Conservation (phyloP, 2,113 vertebrate genomes). For the Herpetotheres cachinnans region DNA sequence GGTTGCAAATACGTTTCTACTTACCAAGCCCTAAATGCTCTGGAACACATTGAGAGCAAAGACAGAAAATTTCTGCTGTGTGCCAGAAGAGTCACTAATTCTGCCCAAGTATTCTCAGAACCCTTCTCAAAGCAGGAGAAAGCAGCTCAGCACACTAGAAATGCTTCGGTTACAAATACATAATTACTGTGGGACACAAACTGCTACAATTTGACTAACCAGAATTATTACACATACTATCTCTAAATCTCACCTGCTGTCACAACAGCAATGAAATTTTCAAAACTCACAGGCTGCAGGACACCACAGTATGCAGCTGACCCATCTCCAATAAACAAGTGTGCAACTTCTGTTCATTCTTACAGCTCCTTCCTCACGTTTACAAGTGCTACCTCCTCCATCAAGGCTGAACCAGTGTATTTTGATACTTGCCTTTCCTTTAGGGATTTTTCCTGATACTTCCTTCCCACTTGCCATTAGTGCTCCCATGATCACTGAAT, state of each 20-base stretch:
- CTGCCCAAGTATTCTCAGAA: not conserved
- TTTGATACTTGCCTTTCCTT: slow-evolving; percentile 87
- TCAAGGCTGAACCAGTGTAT: not conserved
- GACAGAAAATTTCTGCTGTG: not conserved
- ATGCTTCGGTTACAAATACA: not conserved
- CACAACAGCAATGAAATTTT: not conserved
- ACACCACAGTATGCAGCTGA: not conserved
- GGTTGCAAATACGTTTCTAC: not conserved
- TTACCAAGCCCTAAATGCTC: not conserved
- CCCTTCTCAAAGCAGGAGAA: not conserved
- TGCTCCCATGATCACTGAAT: slow-evolving; percentile 94
- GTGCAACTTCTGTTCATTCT: not conserved
- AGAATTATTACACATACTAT: not conserved
- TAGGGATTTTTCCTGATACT: slow-evolving; percentile 90
- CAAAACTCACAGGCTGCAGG: not conserved
- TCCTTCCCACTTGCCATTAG: slow-evolving; percentile 98
- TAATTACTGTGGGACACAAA: not conserved
- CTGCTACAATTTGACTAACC: not conserved
- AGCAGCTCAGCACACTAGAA: not conserved
- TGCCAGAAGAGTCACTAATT: not conserved
- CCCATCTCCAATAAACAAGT: not conserved
- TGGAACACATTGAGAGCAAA: not conserved
- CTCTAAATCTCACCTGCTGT: not conserved
- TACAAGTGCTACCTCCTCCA: not conserved
- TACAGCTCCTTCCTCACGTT: not conserved